Conservation (phyloP, 2,888 invertebrate genomes). For the Malthinus seriepunctatus region DNA sequence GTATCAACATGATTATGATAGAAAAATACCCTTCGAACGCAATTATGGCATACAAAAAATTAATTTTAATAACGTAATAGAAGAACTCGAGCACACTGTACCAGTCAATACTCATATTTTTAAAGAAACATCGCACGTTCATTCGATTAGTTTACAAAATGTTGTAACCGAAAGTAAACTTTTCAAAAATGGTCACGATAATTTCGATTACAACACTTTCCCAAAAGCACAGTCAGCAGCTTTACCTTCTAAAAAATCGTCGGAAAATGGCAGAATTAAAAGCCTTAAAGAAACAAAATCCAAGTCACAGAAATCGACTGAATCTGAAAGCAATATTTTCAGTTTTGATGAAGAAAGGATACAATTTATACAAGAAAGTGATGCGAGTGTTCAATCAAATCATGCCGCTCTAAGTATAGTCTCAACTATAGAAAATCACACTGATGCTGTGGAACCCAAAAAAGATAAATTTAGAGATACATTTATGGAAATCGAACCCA, state of each 20-base stretch:
- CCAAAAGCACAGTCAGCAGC: conserved; percentile 47
- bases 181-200: conserved; percentile 58
- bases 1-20: conserved; percentile 47
- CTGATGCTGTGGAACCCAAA: conserved; percentile 40
- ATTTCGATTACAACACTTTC: conserved; percentile 57
- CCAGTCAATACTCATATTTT: conserved; percentile 16
- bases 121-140: conserved; percentile 55
- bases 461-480: conserved; percentile 51
- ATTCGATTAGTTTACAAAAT: conserved; percentile 71
- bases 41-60: conserved; percentile 52
- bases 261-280: conserved; percentile 18
- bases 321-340: conserved; percentile 73
- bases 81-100: conserved; percentile 17
- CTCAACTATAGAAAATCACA: conserved; percentile 44
- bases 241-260: conserved; percentile 8
- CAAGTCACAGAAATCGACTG: conserved; percentile 63
- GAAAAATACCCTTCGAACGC: conserved; percentile 52
- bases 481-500: conserved; percentile 70
- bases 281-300: conserved; percentile 43
- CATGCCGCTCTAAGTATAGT: conserved; percentile 45
- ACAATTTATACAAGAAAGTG: conserved; percentile 67
- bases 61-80: conserved; percentile 25
- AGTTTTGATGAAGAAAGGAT: conserved; percentile 78
- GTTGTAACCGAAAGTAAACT: conserved; percentile 68
- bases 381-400: conserved; percentile 43